phyloP scores from a whole-genome alignment of 1,140 invertebrate species.

The Cataglyphis hispanica region DNA sequence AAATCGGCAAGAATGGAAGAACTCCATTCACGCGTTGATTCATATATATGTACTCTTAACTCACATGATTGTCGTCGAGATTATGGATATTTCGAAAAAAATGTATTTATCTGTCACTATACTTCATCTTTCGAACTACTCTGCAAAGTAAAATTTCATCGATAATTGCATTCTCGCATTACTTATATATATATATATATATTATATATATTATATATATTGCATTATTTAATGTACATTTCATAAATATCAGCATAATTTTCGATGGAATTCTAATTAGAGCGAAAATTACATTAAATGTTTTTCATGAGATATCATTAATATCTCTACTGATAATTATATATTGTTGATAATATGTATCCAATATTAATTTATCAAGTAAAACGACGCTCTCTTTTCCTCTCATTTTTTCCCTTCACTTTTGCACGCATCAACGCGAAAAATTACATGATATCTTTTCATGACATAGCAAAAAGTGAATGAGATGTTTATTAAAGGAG shows the following conservation, averaged over 20 bases:
- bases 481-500: constrained; percentile 1
- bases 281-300: not conserved
- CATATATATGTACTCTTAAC: constrained; percentile 25
- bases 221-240: constrained; percentile 4
- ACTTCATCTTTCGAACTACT: not conserved
- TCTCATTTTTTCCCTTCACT: too few species aligned
- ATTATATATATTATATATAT: too few species aligned
- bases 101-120: not conserved
- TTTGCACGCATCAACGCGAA: not conserved
- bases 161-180: not conserved
- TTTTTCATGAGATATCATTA: constrained; percentile 5
- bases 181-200: not conserved
- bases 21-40: constrained; percentile 47
- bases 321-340: too few species aligned
- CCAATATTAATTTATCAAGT: constrained; percentile 13
- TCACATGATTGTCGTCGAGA: constrained; percentile 16
- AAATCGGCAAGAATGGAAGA: constrained; percentile 35
- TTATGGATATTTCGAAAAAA: not conserved
- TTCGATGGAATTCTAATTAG: constrained; percentile 33
- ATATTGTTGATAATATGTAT: constrained; percentile 14
- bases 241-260: not conserved
- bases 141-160: constrained; percentile 1
- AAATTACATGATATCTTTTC: not conserved
- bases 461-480: not conserved
- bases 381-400: not conserved